These are phyloP conservation scores for Cololabis saira DNA, from an alignment of 2,113 vertebrate genomes.

Conservation along the genomic window DNA sequence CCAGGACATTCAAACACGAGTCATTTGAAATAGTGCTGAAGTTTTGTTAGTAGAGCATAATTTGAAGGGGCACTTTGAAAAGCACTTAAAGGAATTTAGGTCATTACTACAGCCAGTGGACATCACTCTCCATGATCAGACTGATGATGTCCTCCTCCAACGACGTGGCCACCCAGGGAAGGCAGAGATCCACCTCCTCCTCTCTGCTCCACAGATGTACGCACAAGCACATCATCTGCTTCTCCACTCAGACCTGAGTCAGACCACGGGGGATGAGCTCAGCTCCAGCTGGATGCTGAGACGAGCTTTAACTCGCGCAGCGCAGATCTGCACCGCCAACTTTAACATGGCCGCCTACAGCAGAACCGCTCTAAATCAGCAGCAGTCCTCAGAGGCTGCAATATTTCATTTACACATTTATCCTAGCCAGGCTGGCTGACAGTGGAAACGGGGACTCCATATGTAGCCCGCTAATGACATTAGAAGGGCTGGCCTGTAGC, in stretches of 20 bases:
- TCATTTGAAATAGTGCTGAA: not conserved
- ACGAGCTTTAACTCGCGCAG: slow-evolving; percentile 63
- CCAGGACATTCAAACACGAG: not conserved
- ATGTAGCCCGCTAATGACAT: slow-evolving; percentile 73
- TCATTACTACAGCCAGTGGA: slow-evolving; percentile 40
- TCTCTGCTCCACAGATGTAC: slow-evolving; percentile 13
- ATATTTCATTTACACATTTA: slow-evolving; percentile 54
- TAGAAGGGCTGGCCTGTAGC: slow-evolving; percentile 57
- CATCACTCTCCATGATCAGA: slow-evolving; percentile 36
- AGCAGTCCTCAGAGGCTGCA: slow-evolving; percentile 36
- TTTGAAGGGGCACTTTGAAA: slow-evolving; percentile 43
- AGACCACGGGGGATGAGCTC: slow-evolving; percentile 56
- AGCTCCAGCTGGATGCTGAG: slow-evolving; percentile 75
- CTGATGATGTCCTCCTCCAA: slow-evolving; percentile 59
- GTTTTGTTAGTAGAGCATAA: slow-evolving; percentile 27
- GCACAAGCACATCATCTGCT: slow-evolving; percentile 68
- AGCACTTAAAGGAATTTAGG: slow-evolving; percentile 48
- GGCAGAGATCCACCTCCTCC: slow-evolving; percentile 52
- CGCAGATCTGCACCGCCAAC: slow-evolving; percentile 24
- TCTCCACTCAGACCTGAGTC: slow-evolving; percentile 69
- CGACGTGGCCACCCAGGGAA: slow-evolving; percentile 53
- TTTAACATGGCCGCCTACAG: slow-evolving; percentile 57
- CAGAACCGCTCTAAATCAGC: slow-evolving; percentile 59
- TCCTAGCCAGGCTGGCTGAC: slow-evolving; percentile 39
- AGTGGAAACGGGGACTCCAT: slow-evolving; percentile 21